phyloP scores from a whole-genome alignment of 1,140 invertebrate genomes.

The Apis dorsata region DNA sequence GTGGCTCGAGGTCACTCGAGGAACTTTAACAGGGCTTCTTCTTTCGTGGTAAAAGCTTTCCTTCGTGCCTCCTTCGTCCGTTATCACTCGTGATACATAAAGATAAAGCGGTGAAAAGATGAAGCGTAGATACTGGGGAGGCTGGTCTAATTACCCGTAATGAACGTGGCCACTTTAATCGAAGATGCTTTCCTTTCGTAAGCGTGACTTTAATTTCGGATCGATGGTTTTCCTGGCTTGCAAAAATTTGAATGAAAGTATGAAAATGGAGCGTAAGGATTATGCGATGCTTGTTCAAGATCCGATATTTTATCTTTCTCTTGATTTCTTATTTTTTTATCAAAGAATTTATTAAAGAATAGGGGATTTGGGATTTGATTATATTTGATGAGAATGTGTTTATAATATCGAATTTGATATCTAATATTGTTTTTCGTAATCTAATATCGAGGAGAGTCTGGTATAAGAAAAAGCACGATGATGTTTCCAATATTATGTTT shows the following conservation, averaged over 20 bases:
- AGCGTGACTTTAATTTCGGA: slow-evolving; percentile 37
- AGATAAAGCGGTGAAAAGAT: not conserved
- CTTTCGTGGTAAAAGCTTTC: slow-evolving; percentile 43
- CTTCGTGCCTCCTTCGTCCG: not conserved
- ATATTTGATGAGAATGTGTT: no score
- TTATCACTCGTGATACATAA: slow-evolving; percentile 35
- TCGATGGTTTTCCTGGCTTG: slow-evolving; percentile 31
- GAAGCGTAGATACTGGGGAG: not conserved
- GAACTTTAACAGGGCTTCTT: slow-evolving; percentile 1
- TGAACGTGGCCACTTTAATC: slow-evolving; percentile 48
- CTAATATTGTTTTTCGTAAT: no score
- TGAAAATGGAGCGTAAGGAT: not conserved
- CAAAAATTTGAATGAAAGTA: slow-evolving; percentile 9
- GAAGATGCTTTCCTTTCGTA: slow-evolving; percentile 36
- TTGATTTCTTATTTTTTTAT: no score
- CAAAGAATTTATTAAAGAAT: no score
- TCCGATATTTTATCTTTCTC: not conserved
- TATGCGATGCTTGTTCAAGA: not conserved
- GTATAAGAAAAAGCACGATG: no score
- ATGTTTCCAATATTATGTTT: no score
- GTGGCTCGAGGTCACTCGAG: not conserved
- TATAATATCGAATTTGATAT: no score
- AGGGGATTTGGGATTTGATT: no score
- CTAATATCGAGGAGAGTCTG: no score
- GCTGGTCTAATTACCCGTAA: slow-evolving; percentile 43